Evolutionary conservation across 92 coral and sea anemone genomes (phyloP).

Genomic region (Scolanthus callimorphus): DNA sequence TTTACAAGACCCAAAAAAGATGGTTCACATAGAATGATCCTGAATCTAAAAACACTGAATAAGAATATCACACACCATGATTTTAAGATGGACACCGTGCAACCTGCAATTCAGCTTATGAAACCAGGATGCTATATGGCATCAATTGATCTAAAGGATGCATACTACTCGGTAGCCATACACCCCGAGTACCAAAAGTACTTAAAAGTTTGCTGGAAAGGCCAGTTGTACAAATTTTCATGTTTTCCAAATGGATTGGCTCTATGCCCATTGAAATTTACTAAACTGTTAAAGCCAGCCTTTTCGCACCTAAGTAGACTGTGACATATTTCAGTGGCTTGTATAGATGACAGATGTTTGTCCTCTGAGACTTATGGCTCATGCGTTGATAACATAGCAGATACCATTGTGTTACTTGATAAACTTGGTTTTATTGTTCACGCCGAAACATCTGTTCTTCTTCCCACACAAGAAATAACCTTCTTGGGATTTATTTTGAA

Average conservation of each 20-base stretch:
- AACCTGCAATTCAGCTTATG: constrained; percentile 12
- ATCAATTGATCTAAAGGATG: constrained; percentile 15
- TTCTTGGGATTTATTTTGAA: constrained; percentile 50
- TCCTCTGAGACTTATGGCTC: constrained; percentile 3
- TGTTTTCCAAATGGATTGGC: constrained; percentile 46
- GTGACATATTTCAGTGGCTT: constrained; percentile 32
- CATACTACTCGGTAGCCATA: constrained; percentile 34
- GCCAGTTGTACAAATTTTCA: constrained; percentile 19
- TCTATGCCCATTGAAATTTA: constrained; percentile 21
- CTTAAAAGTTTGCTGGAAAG: constrained; percentile 30
- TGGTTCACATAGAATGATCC: constrained; percentile 13
- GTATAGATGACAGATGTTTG: constrained; percentile 29
- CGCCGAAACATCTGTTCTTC: constrained; percentile 34
- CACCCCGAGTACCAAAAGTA: constrained; percentile 9
- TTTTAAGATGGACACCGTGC: constrained; percentile 27
- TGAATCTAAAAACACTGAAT: constrained; percentile 15
- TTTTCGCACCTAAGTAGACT: constrained; percentile 7
- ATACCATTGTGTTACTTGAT: constrained; percentile 28
- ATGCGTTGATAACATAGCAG: constrained; percentile 24
- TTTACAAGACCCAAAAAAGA: constrained; percentile 9
- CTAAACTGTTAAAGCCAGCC: constrained; percentile 39
- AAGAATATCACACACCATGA: constrained; percentile 13
- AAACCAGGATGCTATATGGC: constrained; percentile 26
- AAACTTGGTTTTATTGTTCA: constrained; percentile 40
- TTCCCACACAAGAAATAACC: constrained; percentile 37